Evolutionary conservation across 2,888 invertebrate species (phyloP), one percentile per base, ranked within the genome.

Genomic region (Calliphora vomitoria): DNA sequence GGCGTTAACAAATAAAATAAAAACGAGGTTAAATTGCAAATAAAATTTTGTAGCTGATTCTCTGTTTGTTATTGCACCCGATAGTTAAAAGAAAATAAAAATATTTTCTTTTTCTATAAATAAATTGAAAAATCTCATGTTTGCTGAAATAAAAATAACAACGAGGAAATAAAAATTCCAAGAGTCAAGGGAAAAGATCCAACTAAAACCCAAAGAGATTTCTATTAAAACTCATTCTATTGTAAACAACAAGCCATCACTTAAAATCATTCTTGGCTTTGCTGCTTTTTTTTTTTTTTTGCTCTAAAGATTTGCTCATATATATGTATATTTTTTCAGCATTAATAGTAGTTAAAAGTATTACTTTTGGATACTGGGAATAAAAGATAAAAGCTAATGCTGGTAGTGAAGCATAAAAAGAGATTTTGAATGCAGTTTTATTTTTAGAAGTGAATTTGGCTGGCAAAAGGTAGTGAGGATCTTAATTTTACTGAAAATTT

Each of bases 171-270:
- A 44, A 41, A 15, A 47, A 53, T 80, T n/a, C 58, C n/a, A 66
- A 55, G 15, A 74, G 31, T 41, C 72, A 74, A 74, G 64, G 72
- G 82, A 82, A 71, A 53, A 53, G 13, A 13, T 13, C 4, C 4
- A 58, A 35, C 66, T n/a, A 75, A 83, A 58, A 44, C 11, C 60
- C 50, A 69, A 64, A 78, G 31, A 58, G 71, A 72, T 31, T 83
- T 83, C 44, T 64, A 78, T 71, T 83, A 64, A 83, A 83, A 64
- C 71, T 50, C 35, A 78, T 83, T 78, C 83, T 55, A 10, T 71
- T 83, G 82, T 69, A 50, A 68, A 76, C 53, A 76, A 82, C 38
- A 75, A 76, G 35, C 20, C 58, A 60, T 68, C 74, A 82, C 75
- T 68, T 75, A 25, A 66, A 58, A 18, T n/a, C 66, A 25, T 62